phyloP scores from a whole-genome alignment of 2,888 invertebrate genomes.

The Acanthacorydalis orientalis region DNA sequence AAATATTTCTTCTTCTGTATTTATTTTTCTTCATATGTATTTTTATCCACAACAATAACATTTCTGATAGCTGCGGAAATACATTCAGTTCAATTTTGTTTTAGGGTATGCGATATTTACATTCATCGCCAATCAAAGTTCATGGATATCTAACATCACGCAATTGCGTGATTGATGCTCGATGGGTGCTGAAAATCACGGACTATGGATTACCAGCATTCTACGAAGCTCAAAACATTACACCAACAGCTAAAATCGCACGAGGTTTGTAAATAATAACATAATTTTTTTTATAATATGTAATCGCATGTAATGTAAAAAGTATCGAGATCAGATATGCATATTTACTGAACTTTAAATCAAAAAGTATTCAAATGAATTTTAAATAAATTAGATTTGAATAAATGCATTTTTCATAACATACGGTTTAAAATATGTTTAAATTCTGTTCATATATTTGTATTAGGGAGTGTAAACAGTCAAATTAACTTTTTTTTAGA shows the following conservation, averaged over 20 bases:
- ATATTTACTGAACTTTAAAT: no score
- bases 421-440: no score
- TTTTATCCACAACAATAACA: background rate
- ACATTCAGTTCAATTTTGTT: slow-evolving; percentile 10
- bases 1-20: no score
- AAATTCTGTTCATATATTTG: no score
- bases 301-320: no score
- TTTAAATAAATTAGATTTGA: no score
- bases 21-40: background rate
- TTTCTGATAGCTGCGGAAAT: background rate
- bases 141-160: slow-evolving; percentile 80
- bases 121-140: slow-evolving; percentile 61
- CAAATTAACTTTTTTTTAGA: no score
- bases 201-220: slow-evolving; percentile 75
- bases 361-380: no score
- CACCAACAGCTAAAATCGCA: slow-evolving; percentile 41
- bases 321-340: no score
- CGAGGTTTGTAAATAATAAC: slow-evolving; percentile 36
- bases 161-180: slow-evolving; percentile 87
- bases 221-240: slow-evolving; percentile 54
- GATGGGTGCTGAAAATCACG: slow-evolving; percentile 90
- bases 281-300: no score
- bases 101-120: slow-evolving; percentile 80
- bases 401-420: no score
- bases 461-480: no score